Base-by-base conservation (phyloP, 2,888 invertebrate genomes). In the Xanthia togata region DNA sequence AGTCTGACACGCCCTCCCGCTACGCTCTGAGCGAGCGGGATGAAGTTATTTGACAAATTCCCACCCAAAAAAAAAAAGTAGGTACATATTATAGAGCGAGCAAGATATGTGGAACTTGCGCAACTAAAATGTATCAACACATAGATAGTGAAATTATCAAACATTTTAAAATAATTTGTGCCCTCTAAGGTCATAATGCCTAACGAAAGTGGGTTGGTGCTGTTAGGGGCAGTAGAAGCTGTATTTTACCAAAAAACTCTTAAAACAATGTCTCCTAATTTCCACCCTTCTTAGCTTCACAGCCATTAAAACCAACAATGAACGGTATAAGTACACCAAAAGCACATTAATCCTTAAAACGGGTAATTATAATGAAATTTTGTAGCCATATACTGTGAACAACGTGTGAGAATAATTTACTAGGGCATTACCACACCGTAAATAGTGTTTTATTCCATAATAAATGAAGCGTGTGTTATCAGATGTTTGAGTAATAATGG, bases 321-420 rank as follows among this genome's bases (percentile, higher is more conserved):
- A 71, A 55, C 81, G 5, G 12, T 71, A 65, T 86, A 80, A 86
- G 68, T 78, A 87, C 85, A 78, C 76, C 67, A 70, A 87, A 88
- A 89, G 82, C 88, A 80, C 85, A 87, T 90, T 90, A 90, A 89
- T 87, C 87, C 89, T 87, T 88, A 89, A 83, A 88, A 84, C 77
- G 82, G 84, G 87, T 88, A 88, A 90, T 91, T 90, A 91, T 90
- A 90, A 90, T 88, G 73, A 86, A 89, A 89, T 90, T 90, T 88
- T 86, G 86, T 85, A 76, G 79, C 76, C 79, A 70, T 83, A 79
- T 73, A 82, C 73, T 71, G 76, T 70, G 82, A 83, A 86, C 78
- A 82, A 82, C 81, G 78, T 85, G 81, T 78, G 83, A 81, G 86
- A 87, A 87, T 87, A 86, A 90, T 89, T 89, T 87, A 88, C 78